Percentiles rank a stretch among this genome's conserved stretches.
Conservation (phyloP, 1,140 invertebrate genomes). For the Drosophila repleta region DNA sequence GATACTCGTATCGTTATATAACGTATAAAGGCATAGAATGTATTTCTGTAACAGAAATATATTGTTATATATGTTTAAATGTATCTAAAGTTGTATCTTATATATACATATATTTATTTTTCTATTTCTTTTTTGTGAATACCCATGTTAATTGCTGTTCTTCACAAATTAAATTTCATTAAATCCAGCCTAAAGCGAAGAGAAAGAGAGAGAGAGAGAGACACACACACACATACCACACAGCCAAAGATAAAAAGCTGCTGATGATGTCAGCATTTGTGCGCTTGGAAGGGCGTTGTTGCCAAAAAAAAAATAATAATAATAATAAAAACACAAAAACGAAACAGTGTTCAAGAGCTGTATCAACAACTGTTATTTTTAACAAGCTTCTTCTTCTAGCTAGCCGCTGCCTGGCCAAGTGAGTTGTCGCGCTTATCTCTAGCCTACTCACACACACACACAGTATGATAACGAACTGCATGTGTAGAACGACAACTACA, state of each 20-base stretch:
- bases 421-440: slow-evolving; percentile 60
- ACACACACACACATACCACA: slow-evolving; percentile 4
- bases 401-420: slow-evolving; percentile 27
- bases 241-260: neutral
- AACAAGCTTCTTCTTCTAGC: slow-evolving; percentile 25
- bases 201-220: neutral
- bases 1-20: no score
- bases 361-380: slow-evolving; percentile 53
- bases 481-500: slow-evolving; percentile 22
- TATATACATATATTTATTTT: neutral
- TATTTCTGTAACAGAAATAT: no score
- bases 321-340: slow-evolving; percentile 7
- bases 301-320: slow-evolving; percentile 21
- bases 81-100: neutral
- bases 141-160: slow-evolving; percentile 10
- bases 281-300: slow-evolving; percentile 26
- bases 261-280: slow-evolving; percentile 39
- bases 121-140: no score
- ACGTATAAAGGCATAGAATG: no score
- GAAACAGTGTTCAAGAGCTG: slow-evolving; percentile 26
- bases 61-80: neutral
- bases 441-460: slow-evolving; percentile 12
- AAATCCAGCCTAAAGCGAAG: slow-evolving; percentile 9
- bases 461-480: slow-evolving; percentile 47
- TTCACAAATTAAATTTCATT: slow-evolving; percentile 27